Evolutionary conservation across 2,113 vertebrate species (phyloP).

Genomic region (Sinocyclocheilus rhinocerous): DNA sequence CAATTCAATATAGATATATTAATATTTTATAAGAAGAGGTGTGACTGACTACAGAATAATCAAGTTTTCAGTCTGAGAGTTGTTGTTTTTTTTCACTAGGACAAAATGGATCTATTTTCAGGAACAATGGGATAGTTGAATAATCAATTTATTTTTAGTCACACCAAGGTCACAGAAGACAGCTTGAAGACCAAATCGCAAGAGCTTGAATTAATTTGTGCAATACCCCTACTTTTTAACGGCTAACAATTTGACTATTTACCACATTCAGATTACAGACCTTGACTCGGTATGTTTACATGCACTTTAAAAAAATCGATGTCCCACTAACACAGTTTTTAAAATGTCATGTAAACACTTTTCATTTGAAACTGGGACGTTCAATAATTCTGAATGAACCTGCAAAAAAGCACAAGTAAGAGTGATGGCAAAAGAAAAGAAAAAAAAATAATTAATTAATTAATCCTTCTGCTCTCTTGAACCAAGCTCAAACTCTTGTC

Average conservation of each 20-base stretch:
- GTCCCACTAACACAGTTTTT: neutral
- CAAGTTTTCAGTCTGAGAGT: neutral
- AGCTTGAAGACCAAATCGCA: neutral
- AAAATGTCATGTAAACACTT: neutral
- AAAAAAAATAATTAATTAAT: neutral
- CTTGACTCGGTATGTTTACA: neutral
- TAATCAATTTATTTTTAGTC: slow-evolving; percentile 1
- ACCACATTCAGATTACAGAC: neutral
- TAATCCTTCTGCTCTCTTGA: neutral
- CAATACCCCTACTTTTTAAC: neutral
- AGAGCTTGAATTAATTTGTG: neutral
- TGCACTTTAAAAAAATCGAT: neutral
- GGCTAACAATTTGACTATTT: neutral
- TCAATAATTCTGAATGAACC: neutral
- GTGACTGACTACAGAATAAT: neutral
- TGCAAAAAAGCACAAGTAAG: neutral
- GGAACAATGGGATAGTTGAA: neutral
- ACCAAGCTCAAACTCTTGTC: slow-evolving; percentile 30
- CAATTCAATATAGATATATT: neutral
- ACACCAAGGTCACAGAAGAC: neutral
- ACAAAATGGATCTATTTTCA: neutral
- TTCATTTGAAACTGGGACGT: neutral
- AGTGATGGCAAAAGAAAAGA: neutral
- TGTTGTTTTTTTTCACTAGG: neutral
- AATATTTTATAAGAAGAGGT: neutral